Conservation (phyloP, 2,113 vertebrate genomes). For the Heterocephalus glaber region DNA sequence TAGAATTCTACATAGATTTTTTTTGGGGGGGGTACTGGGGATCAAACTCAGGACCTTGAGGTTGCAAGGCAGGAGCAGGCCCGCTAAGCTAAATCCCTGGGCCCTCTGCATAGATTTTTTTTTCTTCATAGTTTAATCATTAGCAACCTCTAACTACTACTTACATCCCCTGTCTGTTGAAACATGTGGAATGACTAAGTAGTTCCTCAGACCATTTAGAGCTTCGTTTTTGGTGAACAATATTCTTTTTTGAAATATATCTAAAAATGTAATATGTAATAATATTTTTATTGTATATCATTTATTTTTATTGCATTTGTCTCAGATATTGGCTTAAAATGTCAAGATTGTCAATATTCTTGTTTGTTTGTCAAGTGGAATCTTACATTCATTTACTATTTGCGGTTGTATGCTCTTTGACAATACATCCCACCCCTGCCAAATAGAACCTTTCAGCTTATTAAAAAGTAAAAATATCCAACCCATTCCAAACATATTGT, state of each 20-base stretch:
- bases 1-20: background rate
- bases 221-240: background rate
- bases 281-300: background rate
- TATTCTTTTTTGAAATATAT: conserved; percentile 29
- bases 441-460: background rate
- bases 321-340: background rate
- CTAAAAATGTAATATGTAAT: background rate
- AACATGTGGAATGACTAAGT: background rate
- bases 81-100: no score
- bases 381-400: background rate
- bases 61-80: no score
- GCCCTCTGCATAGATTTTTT: background rate
- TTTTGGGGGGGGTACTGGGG: no score
- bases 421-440: background rate
- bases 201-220: background rate
- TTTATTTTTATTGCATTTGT: background rate
- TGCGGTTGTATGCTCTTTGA: background rate
- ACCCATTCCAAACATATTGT: background rate
- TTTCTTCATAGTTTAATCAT: background rate
- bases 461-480: conserved; percentile 40
- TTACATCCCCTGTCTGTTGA: background rate
- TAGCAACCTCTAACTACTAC: background rate
- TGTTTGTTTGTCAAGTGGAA: background rate
- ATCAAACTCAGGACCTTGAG: no score
- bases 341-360: background rate